Evolutionary conservation across 2,888 invertebrate species (phyloP).

Genomic region (Epinotia brunnichana): DNA sequence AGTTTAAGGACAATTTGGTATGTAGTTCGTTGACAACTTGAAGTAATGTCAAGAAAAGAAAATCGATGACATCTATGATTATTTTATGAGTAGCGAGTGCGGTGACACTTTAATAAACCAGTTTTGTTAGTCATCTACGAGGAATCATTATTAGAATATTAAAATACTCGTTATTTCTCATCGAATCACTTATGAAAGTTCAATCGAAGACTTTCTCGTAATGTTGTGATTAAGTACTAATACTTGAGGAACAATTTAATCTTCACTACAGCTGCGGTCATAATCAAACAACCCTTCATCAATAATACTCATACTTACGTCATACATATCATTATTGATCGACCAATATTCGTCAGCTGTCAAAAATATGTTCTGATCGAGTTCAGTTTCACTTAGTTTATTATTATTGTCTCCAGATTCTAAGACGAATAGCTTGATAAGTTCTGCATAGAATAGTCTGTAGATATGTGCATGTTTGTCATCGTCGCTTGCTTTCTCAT

Average conservation of each 20-base stretch:
- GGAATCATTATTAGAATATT: not conserved
- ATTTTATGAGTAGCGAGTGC: conserved; percentile 8
- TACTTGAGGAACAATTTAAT: not conserved
- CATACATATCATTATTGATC: conserved; percentile 80
- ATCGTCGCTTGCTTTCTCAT: conserved; percentile 57
- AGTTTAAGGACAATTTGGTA: not conserved
- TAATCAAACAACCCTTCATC: not conserved
- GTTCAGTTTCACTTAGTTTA: conserved; percentile 66
- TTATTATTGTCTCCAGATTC: conserved; percentile 62
- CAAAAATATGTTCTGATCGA: conserved; percentile 72
- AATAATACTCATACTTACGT: conserved; percentile 67
- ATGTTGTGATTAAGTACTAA: not conserved
- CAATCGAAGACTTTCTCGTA: not conserved
- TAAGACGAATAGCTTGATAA: conserved; percentile 73
- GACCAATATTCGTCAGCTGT: conserved; percentile 78
- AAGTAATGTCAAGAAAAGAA: not conserved
- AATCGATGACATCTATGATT: not conserved
- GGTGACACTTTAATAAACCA: conserved; percentile 12
- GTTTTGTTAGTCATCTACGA: not conserved
- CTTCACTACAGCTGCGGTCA: not conserved
- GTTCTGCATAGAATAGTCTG: conserved; percentile 70
- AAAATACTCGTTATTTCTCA: not conserved
- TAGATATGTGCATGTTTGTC: conserved; percentile 57
- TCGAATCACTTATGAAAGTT: conserved; percentile 2
- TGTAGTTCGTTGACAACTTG: not conserved